phyloP scores from a whole-genome alignment of 2,797 vertebrate genomes.

The Microctenopoma lineatum region DNA sequence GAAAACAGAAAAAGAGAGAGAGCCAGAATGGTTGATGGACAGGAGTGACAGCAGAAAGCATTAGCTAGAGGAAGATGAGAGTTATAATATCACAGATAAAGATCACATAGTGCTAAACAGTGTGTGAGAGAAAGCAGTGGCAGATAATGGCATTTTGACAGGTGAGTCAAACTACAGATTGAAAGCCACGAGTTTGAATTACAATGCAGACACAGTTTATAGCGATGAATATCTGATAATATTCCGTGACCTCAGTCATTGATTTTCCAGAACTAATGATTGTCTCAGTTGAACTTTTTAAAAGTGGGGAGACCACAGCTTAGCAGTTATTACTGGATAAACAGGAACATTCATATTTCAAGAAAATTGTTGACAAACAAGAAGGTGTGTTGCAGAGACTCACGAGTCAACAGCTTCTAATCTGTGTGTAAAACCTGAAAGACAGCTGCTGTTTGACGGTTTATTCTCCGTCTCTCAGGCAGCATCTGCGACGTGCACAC shows the following conservation, averaged over 20 bases:
- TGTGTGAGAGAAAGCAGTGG: not conserved
- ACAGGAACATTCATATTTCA: too few relatives aligned
- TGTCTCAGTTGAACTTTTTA: not conserved
- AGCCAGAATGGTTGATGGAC: slow-evolving; percentile 61
- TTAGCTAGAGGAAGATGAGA: slow-evolving; percentile 33
- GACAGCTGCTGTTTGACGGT: too few relatives aligned
- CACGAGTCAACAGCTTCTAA: not conserved
- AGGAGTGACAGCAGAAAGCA: slow-evolving; percentile 56
- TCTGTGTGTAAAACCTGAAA: too few relatives aligned
- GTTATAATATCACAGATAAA: slow-evolving; percentile 23
- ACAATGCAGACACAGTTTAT: slow-evolving; percentile 13
- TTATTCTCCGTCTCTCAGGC: too few relatives aligned
- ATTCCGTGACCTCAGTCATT: not conserved
- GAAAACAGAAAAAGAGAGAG: slow-evolving; percentile 36
- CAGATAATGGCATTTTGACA: slow-evolving; percentile 10
- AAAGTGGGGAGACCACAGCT: not conserved
- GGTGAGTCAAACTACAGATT: slow-evolving; percentile 12
- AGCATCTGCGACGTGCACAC: too few relatives aligned
- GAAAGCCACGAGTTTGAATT: slow-evolving; percentile 8
- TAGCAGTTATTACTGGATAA: too few relatives aligned
- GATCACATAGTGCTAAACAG: not conserved
- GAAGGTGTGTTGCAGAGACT: not conserved
- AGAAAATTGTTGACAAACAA: not conserved
- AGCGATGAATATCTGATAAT: not conserved
- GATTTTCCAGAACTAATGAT: not conserved